These are phyloP conservation scores for Protobothrops mucrosquamatus DNA, from an alignment of 2,113 vertebrate genomes.

Conservation along the genomic window DNA sequence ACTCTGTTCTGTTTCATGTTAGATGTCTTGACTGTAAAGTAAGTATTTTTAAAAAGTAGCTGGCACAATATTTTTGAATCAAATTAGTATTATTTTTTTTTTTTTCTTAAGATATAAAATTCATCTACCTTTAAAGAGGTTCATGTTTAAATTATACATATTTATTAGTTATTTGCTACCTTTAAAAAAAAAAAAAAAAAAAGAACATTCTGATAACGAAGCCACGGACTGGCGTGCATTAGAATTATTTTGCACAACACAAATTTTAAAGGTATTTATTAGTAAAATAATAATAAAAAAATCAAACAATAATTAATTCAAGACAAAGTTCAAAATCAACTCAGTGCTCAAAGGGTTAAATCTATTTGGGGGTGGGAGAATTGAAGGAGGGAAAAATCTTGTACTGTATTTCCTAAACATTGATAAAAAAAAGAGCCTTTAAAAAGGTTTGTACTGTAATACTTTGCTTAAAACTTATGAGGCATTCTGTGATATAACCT, in stretches of 20 bases:
- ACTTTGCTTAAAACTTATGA: slow-evolving; percentile 93
- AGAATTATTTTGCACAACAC: slow-evolving; percentile 95
- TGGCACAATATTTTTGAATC: too few species aligned
- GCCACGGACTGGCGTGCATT: slow-evolving; percentile 68
- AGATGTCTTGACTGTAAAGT: too few species aligned
- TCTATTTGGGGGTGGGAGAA: slow-evolving; percentile 71
- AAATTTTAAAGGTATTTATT: slow-evolving; percentile 82
- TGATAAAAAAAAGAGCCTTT: slow-evolving; percentile 76
- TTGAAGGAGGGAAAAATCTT: slow-evolving; percentile 63
- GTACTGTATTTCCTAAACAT: slow-evolving; percentile 93
- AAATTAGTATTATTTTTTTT: too few species aligned
- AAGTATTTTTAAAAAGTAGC: too few species aligned
- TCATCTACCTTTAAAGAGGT: too few species aligned
- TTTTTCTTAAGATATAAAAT: too few species aligned
- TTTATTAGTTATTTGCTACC: slow-evolving; percentile 76
- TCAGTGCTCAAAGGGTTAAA: slow-evolving; percentile 99
- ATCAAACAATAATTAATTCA: slow-evolving; percentile 37
- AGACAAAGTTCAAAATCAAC: slow-evolving; percentile 71
- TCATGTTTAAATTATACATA: slow-evolving; percentile 85
- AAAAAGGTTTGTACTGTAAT: slow-evolving; percentile 94
- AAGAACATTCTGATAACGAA: slow-evolving; percentile 63
- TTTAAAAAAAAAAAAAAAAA: too few species aligned
- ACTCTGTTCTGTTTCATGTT: too few species aligned
- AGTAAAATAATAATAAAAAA: slow-evolving; percentile 56
- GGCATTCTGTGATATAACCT: slow-evolving; percentile 88